phyloP scores from a whole-genome alignment of 2,888 invertebrate species.

The Falcaria lacertinaria region DNA sequence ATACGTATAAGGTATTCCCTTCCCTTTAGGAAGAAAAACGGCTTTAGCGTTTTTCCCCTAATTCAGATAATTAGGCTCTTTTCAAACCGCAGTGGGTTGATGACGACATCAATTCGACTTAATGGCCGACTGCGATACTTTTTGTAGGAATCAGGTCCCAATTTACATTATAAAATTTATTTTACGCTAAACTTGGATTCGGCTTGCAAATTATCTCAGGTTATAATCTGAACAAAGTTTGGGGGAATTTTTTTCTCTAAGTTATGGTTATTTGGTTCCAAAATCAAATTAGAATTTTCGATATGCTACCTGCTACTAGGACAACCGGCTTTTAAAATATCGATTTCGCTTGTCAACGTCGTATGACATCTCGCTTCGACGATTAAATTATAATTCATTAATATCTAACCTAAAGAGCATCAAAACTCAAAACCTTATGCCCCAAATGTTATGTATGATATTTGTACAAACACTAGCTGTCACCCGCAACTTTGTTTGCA shows the following conservation, averaged over 20 bases:
- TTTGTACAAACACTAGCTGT: too few species aligned
- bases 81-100: conserved; percentile 1
- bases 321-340: too few species aligned
- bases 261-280: conserved; percentile 5
- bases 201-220: conserved; percentile 21
- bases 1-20: too few species aligned
- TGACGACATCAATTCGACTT: not conserved
- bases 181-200: conserved; percentile 17
- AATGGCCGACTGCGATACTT: not conserved
- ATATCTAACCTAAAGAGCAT: too few species aligned
- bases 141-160: not conserved
- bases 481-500: too few species aligned
- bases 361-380: too few species aligned
- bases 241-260: conserved; percentile 8
- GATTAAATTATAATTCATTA: too few species aligned
- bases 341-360: too few species aligned
- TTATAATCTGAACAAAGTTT: conserved; percentile 8
- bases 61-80: conserved; percentile 1
- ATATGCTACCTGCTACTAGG: too few species aligned
- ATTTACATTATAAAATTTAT: conserved; percentile 28
- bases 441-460: too few species aligned
- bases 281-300: too few species aligned
- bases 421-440: too few species aligned
- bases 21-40: not conserved
- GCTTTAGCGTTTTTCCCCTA: not conserved